These are phyloP conservation scores for Hozukius guyotensis DNA, from an alignment of 2,797 vertebrate species.

Conservation along the genomic window DNA sequence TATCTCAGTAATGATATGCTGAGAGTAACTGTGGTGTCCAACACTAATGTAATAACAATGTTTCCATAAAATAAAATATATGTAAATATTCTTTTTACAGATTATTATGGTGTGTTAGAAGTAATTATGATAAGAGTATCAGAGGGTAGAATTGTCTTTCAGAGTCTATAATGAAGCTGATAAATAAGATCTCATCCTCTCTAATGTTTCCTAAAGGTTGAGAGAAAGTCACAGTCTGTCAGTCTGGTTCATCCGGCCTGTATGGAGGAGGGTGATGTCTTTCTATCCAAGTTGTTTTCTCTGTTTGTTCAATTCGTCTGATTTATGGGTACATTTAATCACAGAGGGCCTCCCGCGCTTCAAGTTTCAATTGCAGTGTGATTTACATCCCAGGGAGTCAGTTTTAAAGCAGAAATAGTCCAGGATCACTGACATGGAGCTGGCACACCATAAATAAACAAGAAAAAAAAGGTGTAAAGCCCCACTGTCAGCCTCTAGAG, in stretches of 20 bases:
- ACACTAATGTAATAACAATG: neutral
- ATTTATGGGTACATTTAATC: slow-evolving; percentile 28
- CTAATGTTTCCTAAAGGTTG: neutral
- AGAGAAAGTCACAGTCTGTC: no score
- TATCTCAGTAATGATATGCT: neutral
- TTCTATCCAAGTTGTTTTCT: slow-evolving; percentile 12
- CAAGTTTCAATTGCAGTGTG: slow-evolving; percentile 9
- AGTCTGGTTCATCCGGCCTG: neutral
- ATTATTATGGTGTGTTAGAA: neutral
- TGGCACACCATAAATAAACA: neutral
- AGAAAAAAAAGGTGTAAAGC: neutral
- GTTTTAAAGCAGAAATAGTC: slow-evolving; percentile 1
- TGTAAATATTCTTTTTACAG: neutral
- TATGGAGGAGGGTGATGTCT: neutral
- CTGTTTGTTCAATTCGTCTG: neutral
- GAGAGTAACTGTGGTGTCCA: neutral
- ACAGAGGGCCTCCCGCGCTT: neutral
- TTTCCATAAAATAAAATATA: neutral
- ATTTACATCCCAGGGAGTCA: slow-evolving; percentile 13
- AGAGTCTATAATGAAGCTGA: neutral
- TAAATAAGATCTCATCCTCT: neutral
- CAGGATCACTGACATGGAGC: neutral
- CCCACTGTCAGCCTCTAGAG: slow-evolving; percentile 5
- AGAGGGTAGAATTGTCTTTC: neutral
- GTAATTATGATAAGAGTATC: neutral